Percentiles rank a stretch among this genome's conserved stretches.
phyloP scores from a whole-genome alignment of 2,888 invertebrate genomes.

The Drosophila subquinaria region DNA sequence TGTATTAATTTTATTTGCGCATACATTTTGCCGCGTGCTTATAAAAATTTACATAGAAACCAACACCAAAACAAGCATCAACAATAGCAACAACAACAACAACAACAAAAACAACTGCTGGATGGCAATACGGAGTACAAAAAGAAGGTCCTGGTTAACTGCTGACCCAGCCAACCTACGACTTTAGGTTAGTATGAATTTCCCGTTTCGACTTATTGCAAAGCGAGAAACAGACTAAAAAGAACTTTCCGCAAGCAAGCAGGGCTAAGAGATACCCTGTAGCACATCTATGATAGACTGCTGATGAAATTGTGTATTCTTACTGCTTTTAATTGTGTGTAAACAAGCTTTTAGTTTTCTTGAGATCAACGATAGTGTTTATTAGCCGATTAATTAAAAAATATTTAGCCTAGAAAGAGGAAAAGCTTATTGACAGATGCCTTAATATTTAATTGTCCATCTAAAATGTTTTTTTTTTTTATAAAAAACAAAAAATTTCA shows the following conservation, averaged over 20 bases:
- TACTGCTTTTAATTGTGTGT: too few relatives aligned
- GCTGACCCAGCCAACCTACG: slow-evolving; percentile 72
- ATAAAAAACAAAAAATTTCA: too few relatives aligned
- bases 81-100: slow-evolving; percentile 38
- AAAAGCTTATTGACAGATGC: not conserved
- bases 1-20: slow-evolving; percentile 79
- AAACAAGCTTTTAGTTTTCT: too few relatives aligned
- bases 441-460: too few relatives aligned
- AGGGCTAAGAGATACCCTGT: slow-evolving; percentile 23
- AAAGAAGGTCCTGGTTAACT: slow-evolving; percentile 69
- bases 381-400: too few relatives aligned
- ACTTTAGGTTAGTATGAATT: slow-evolving; percentile 79
- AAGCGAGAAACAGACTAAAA: slow-evolving; percentile 15
- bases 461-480: too few relatives aligned
- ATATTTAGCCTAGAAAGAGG: too few relatives aligned
- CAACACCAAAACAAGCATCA: slow-evolving; percentile 52
- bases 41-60: slow-evolving; percentile 80
- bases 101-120: slow-evolving; percentile 50
- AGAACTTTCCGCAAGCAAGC: not conserved
- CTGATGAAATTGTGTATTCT: not conserved
- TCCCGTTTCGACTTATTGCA: slow-evolving; percentile 53
- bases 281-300: not conserved
- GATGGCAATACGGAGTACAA: slow-evolving; percentile 49
- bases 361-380: too few relatives aligned
- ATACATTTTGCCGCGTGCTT: slow-evolving; percentile 66